A percentile compares a stretch with the other conserved stretches of the same genome.
Evolutionary conservation across 2,797 vertebrate genomes (phyloP).

Genomic region (Glyptemys insculpta): DNA sequence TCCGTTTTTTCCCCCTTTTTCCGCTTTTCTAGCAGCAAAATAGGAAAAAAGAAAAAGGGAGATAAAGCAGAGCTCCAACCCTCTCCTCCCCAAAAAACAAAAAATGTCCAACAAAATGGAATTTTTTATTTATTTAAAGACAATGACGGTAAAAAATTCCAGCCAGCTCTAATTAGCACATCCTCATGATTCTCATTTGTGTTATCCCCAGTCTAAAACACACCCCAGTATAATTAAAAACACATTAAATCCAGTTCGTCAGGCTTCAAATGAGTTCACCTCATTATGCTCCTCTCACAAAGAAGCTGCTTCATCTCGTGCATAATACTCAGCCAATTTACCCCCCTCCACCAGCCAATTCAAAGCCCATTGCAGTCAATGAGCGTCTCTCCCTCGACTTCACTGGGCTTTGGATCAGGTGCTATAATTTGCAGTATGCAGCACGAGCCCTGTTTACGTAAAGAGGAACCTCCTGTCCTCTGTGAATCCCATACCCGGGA

Average conservation of each 20-base stretch:
- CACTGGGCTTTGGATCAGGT: accelerated
- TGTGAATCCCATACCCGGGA: background rate
- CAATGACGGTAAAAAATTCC: background rate
- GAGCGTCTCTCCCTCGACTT: background rate
- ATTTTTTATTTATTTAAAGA: background rate
- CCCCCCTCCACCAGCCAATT: background rate
- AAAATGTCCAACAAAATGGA: background rate
- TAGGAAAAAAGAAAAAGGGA: background rate
- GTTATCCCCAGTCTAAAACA: background rate
- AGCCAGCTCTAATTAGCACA: background rate
- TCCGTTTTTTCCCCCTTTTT: background rate
- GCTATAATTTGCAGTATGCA: background rate
- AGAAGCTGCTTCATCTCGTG: background rate
- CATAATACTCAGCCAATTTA: accelerated
- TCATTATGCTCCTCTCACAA: background rate
- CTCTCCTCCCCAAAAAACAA: background rate
- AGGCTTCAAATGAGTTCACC: background rate
- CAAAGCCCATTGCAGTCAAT: background rate
- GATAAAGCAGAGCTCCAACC: background rate
- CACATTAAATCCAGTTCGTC: background rate
- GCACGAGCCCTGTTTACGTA: background rate
- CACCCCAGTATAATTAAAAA: background rate
- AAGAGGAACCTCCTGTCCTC: background rate
- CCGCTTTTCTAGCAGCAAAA: background rate
- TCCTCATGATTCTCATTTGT: background rate